These are phyloP conservation scores for Sarcophaga subvicina DNA, from an alignment of 2,888 invertebrate genomes.

Conservation along the genomic window DNA sequence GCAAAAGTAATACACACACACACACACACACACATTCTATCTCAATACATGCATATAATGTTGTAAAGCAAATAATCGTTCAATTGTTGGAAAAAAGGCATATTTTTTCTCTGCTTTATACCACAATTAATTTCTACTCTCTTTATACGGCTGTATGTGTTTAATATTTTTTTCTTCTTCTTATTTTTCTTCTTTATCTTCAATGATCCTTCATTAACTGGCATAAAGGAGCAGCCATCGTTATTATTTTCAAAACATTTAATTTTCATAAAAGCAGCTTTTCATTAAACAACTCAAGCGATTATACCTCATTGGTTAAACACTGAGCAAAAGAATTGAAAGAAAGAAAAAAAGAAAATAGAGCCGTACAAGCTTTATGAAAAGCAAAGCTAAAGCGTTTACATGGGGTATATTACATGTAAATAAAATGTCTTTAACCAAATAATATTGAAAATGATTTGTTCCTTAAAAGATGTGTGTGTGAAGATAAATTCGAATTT, in stretches of 20 bases:
- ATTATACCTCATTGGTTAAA: conserved; percentile 12
- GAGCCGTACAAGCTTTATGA: not conserved
- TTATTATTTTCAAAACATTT: conserved; percentile 43
- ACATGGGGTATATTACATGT: no score
- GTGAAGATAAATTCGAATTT: no score
- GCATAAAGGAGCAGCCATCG: conserved; percentile 11
- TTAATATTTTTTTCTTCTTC: not conserved
- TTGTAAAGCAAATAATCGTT: no score
- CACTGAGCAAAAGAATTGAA: not conserved
- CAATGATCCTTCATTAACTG: conserved; percentile 2
- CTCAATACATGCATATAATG: not conserved
- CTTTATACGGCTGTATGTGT: not conserved
- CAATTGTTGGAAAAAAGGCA: no score
- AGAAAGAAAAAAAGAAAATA: not conserved
- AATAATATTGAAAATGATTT: no score
- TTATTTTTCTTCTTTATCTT: not conserved
- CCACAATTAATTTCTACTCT: no score
- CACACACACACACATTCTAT: not conserved
- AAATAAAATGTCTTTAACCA: no score
- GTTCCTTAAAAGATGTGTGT: no score
- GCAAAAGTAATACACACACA: not conserved
- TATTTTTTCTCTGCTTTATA: no score
- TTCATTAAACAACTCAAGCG: conserved; percentile 38
- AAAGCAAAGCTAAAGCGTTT: no score
- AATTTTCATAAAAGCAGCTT: conserved; percentile 32